A percentile compares a stretch with the other conserved stretches of the same genome.
phyloP scores from a whole-genome alignment of 92 coral and sea anemone species.

The Porites cylindrica region DNA sequence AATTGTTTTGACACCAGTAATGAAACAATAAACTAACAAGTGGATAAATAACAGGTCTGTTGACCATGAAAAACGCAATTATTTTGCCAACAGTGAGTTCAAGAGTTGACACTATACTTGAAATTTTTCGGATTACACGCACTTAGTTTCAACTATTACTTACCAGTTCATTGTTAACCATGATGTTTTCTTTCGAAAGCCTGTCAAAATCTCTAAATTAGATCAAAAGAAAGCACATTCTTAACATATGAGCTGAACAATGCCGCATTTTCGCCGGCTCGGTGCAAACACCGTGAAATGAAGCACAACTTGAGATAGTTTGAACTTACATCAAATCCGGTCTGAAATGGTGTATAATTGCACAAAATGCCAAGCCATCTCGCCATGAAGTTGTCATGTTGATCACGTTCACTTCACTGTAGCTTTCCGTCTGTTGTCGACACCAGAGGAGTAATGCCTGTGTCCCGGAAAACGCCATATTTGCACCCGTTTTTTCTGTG shows the following conservation, averaged over 20 bases:
- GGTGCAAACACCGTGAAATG: slow-evolving; percentile 36
- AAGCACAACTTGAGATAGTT: background rate
- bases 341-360: slow-evolving; percentile 85
- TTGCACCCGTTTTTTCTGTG: slow-evolving; percentile 27
- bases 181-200: slow-evolving; percentile 83
- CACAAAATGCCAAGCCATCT: slow-evolving; percentile 92
- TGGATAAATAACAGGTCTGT: slow-evolving; percentile 17
- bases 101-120: background rate
- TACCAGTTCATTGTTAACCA: slow-evolving; percentile 87
- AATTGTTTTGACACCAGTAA: slow-evolving; percentile 22
- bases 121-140: background rate
- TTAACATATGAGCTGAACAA: slow-evolving; percentile 1
- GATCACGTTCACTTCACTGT: slow-evolving; percentile 78
- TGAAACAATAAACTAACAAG: slow-evolving; percentile 28
- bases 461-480: slow-evolving; percentile 66
- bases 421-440: slow-evolving; percentile 88
- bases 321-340: slow-evolving; percentile 86
- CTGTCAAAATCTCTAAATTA: slow-evolving; percentile 85
- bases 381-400: slow-evolving; percentile 92
- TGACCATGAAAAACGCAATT: slow-evolving; percentile 15
- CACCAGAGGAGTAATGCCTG: slow-evolving; percentile 87
- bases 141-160: slow-evolving; percentile 16
- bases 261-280: slow-evolving; percentile 21
- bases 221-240: slow-evolving; percentile 32
- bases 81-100: slow-evolving; percentile 12